phyloP scores from a whole-genome alignment of 2,113 vertebrate genomes.

The Oenanthe melanoleuca region DNA sequence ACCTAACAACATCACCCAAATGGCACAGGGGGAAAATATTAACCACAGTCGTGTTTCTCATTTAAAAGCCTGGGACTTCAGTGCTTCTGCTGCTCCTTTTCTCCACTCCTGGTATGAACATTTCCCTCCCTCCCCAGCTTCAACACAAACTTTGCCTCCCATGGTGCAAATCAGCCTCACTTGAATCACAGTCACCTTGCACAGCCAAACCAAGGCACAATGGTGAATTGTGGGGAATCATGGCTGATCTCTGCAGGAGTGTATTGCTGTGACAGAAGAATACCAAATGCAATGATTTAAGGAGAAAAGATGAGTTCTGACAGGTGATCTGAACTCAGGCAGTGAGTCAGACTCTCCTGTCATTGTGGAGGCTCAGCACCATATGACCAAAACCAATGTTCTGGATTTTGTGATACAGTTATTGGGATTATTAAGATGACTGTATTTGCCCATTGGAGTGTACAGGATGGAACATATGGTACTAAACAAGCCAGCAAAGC shows the following conservation, averaged over 20 bases:
- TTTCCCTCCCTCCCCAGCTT: not conserved
- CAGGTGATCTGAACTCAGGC: not conserved
- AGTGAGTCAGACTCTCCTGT: not conserved
- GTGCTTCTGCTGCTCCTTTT: not conserved
- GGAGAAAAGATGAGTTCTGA: slow-evolving; percentile 21
- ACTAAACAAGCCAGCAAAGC: slow-evolving; percentile 25
- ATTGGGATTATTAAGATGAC: slow-evolving; percentile 15
- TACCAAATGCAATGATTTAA: not conserved
- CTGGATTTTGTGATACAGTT: not conserved
- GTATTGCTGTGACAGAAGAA: not conserved
- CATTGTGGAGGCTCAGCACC: not conserved
- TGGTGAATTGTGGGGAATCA: not conserved
- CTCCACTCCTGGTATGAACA: not conserved
- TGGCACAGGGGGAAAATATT: not conserved
- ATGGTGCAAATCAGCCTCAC: not conserved
- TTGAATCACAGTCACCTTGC: not conserved
- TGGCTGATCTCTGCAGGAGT: not conserved
- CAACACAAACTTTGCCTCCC: not conserved
- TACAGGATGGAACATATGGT: slow-evolving; percentile 25
- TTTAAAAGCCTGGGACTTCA: not conserved
- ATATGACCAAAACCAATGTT: slow-evolving; percentile 30
- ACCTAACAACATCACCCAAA: not conserved
- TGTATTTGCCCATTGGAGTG: slow-evolving; percentile 20
- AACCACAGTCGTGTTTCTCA: not conserved
- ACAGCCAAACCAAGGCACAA: not conserved